These are phyloP conservation scores for Chrysina gloriosa DNA, from an alignment of 2,888 invertebrate genomes.

Conservation along the genomic window DNA sequence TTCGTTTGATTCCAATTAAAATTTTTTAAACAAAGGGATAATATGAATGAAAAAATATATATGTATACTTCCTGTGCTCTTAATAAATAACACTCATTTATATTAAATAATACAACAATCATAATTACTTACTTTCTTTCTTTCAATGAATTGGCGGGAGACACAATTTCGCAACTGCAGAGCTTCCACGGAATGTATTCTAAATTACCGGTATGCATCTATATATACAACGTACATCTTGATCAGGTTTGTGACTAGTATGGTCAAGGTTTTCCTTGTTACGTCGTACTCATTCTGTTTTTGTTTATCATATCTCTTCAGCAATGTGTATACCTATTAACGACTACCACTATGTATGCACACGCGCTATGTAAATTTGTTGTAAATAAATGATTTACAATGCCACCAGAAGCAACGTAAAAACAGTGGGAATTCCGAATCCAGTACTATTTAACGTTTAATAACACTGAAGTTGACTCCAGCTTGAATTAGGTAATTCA, in stretches of 20 bases:
- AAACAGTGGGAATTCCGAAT: background rate
- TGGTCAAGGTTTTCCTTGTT: constrained; percentile 16
- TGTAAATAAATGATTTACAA: background rate
- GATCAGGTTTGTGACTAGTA: constrained; percentile 1
- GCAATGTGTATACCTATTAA: background rate
- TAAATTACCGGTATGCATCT: too few relatives aligned
- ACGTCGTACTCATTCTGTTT: background rate
- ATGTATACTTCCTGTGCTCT: too few relatives aligned
- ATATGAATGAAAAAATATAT: too few relatives aligned
- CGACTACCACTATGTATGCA: background rate
- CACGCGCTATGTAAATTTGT: background rate
- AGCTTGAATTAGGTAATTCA: background rate
- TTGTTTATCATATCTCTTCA: constrained; percentile 6
- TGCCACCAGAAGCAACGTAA: background rate
- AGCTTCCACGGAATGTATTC: too few relatives aligned
- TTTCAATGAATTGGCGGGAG: too few relatives aligned
- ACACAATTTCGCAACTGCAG: too few relatives aligned
- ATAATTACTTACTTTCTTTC: too few relatives aligned
- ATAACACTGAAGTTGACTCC: background rate
- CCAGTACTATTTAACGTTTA: background rate
- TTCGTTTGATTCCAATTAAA: too few relatives aligned
- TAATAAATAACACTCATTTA: too few relatives aligned
- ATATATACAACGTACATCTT: background rate
- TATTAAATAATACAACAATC: too few relatives aligned
- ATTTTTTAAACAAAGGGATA: too few relatives aligned